Conservation (phyloP, 2,888 invertebrate species). For the Cactoblastis cactorum region DNA sequence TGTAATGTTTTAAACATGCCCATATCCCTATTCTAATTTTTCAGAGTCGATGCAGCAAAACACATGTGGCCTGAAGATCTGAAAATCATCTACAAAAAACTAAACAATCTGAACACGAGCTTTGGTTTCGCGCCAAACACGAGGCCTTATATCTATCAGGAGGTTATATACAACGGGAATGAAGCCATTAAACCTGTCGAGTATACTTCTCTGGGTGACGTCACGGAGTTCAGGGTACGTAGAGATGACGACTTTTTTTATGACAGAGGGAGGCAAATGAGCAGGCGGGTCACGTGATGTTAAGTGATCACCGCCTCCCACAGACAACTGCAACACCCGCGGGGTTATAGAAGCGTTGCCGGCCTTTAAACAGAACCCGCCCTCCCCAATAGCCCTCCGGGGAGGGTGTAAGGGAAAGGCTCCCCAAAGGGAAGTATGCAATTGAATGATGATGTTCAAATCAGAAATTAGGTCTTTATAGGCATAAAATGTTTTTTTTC, state of each 20-base stretch:
- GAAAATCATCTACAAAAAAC: constrained; percentile 78
- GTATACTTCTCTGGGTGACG: constrained; percentile 75
- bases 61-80: constrained; percentile 89
- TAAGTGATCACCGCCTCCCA: no score
- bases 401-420: no score
- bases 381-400: no score
- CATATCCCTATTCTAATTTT: constrained; percentile 33
- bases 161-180: constrained; percentile 83
- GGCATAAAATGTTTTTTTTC: no score
- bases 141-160: constrained; percentile 83
- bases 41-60: constrained; percentile 87
- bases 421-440: no score
- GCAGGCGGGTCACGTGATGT: background rate
- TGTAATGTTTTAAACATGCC: background rate
- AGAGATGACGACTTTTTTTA: background rate
- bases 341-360: no score
- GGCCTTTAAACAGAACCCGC: no score
- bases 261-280: background rate
- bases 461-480: no score
- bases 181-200: constrained; percentile 64
- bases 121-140: constrained; percentile 80
- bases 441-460: no score
- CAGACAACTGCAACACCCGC: no score
- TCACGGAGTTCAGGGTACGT: constrained; percentile 85
- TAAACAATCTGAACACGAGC: constrained; percentile 77